phyloP scores from a whole-genome alignment of 2,888 invertebrate species.

The Tetropium fuscum region DNA sequence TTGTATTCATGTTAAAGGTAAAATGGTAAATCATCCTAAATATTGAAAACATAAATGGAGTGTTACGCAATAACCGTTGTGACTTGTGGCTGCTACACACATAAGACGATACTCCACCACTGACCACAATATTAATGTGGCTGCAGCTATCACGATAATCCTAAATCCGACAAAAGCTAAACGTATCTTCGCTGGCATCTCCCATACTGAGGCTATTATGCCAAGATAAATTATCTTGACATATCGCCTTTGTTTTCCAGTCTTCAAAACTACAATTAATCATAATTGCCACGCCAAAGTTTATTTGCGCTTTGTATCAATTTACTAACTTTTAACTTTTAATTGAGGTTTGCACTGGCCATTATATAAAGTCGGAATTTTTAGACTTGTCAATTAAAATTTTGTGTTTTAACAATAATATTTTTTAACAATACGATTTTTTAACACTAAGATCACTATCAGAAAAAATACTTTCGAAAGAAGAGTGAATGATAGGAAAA shows the following conservation, averaged over 20 bases:
- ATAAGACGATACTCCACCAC: constrained; percentile 1
- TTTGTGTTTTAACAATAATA: no score
- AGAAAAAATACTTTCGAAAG: no score
- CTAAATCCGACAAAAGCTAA: constrained; percentile 46
- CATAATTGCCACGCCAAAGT: constrained; percentile 36
- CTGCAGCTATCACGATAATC: constrained; percentile 59
- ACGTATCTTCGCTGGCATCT: constrained; percentile 31
- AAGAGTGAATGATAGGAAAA: no score
- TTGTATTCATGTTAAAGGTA: no score
- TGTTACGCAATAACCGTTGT: no score
- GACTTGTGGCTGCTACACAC: neutral
- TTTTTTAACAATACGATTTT: no score
- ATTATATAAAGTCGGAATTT: constrained; percentile 14
- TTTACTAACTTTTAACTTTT: constrained; percentile 26
- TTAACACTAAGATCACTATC: no score
- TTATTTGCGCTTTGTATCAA: constrained; percentile 31
- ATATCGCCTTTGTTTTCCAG: constrained; percentile 40
- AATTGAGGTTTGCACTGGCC: constrained; percentile 14
- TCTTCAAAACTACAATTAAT: constrained; percentile 40
- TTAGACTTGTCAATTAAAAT: no score
- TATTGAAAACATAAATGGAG: no score
- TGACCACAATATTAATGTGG: constrained; percentile 1
- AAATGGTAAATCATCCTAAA: no score
- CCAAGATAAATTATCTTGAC: constrained; percentile 45
- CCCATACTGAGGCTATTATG: constrained; percentile 29